Evolutionary conservation across 2,797 vertebrate genomes (phyloP), one percentile per base, ranked within the genome.

Genomic region (Synaphobranchus kaupii): DNA sequence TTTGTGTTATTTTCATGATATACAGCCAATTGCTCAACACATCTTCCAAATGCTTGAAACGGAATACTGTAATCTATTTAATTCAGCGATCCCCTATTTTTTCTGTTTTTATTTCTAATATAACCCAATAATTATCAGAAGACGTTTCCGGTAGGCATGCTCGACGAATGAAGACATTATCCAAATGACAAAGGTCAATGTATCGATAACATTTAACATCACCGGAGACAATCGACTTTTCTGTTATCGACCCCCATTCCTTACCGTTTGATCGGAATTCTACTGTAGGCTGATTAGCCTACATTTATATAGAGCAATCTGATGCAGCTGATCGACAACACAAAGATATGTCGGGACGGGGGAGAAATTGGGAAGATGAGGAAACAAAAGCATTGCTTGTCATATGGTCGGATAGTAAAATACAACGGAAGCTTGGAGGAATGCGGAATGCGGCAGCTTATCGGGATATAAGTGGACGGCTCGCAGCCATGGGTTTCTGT

Each of bases 181-280:
- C 73, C 31, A 22, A 39, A 78, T 6, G 28, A 4, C 68, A 73
- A 22, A 1, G 9, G 8, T 34, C 31, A 39, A 34, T 73, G 68
- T 73, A 39, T 73, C 68, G 20, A 17, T 22, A 9, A 15, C 68
- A 73, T 73, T 73, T 47, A 1, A 25, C 73, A 22, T 2, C 2
- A 50, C 6, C 44, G 2, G 78, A 50, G 44, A 10, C 44, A 25
- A 81, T 81, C 78, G 44, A 81, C 47, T 48, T 81, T n/a, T 81
- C 78, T 81, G 78, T 81, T 48, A 81, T 81, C 78, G 47, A 81
- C 73, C 78, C 22, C 78, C 20, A 81, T 81, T n/a, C 78, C 78
- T 81, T 25, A 13, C 47, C n/a, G 0, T 25, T 17, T 81, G 22
- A 15, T 44, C 17, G 73, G 39, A 34, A 50, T n/a, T 81, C 47